Base-by-base conservation (phyloP, 2,888 invertebrate species). In the Dyspetes luteomarginatus region DNA sequence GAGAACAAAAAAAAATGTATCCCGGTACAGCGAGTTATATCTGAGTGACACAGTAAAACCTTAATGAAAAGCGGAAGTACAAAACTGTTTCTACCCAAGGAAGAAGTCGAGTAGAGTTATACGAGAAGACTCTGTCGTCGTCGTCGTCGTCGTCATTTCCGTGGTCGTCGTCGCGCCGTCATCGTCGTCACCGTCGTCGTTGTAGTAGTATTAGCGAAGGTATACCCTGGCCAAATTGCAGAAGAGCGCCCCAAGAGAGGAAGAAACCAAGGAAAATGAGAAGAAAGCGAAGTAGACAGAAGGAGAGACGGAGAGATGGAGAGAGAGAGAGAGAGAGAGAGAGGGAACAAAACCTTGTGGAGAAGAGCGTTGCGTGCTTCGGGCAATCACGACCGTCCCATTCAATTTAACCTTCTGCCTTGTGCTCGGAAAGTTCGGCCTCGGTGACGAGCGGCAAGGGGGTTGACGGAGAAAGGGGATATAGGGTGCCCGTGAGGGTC, bases 301-400 rank as follows among this genome's bases (percentile, higher is more conserved):
- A 48, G 5, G 12, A 24, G 56, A 36, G 22, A 19, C 30, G 43
- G 67, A 68, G 56, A 45, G 45, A 58, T 52, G 30, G 17, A 43
- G 48, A 62, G 22, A 36, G 36, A 26, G 22, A 12, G 30, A 41
- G 15, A 65, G 28, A 72, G 36, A 30, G 22, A 68, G 50, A 28
- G 58, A 43, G 50, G 36, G 26, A 65, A 73, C 24, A 43, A 62
- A 45, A 55, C 28, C 60, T 52, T 15, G 62, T 55, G 69, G 62
- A 69, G 64, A 64, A 45, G 36, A 60, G 58, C 65, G 74, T 74
- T 81, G 81, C 81, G 81, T 81, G 82, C 74, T 74, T 62, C 71
- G 82, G 75, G 82, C 82, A 83, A 83, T 83, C 78, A 82, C 82
- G 83, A 78, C 83, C 78, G 79, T 82, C 79, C 82, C 83, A 83